phyloP scores from a whole-genome alignment of 1,140 invertebrate genomes.

The Pogonomyrmex californicus region DNA sequence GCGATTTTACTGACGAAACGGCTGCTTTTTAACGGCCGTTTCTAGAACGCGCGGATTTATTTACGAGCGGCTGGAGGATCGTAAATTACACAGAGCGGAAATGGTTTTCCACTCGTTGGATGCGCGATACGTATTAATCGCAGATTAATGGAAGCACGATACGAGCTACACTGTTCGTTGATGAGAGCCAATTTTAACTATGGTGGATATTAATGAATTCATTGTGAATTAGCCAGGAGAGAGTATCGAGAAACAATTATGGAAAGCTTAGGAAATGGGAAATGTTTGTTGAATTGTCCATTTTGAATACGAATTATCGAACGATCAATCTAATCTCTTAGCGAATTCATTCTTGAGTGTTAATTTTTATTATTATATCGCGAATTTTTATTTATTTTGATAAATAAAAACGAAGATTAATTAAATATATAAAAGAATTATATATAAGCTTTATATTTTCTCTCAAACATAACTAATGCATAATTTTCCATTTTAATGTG shows the following conservation, averaged over 20 bases:
- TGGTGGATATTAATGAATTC: constrained; percentile 14
- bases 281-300: background rate
- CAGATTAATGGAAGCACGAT: constrained; percentile 31
- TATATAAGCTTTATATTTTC: background rate
- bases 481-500: background rate
- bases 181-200: background rate
- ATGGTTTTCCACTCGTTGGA: constrained; percentile 27
- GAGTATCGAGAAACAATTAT: constrained; percentile 30
- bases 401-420: background rate
- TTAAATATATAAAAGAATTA: background rate
- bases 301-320: background rate
- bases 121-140: constrained; percentile 35
- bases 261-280: background rate
- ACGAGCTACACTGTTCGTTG: background rate
- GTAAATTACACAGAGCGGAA: constrained; percentile 28
- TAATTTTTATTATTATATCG: background rate
- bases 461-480: background rate
- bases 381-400: background rate
- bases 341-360: background rate
- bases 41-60: constrained; percentile 4
- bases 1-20: background rate
- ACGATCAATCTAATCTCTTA: background rate
- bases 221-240: background rate
- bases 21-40: background rate
- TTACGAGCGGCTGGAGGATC: background rate